A percentile compares a stretch with the other conserved stretches of the same genome.
These are phyloP conservation scores for Periophthalmus modestus DNA, from an alignment of 2,113 vertebrate species.

Conservation along the genomic window DNA sequence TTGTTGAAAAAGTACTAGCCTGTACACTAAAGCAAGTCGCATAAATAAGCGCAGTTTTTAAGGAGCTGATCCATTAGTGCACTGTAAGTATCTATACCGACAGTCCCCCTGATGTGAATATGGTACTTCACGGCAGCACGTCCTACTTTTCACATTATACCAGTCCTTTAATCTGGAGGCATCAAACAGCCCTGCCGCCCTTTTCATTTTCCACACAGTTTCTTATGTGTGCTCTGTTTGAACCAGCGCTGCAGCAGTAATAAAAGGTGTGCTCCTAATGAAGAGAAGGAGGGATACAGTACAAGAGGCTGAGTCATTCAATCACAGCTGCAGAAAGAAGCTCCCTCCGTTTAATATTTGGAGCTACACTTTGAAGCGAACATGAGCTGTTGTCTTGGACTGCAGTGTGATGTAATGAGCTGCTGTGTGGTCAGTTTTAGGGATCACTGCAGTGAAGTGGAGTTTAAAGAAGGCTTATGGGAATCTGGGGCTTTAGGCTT, in stretches of 20 bases:
- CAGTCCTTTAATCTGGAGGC: constrained; percentile 68
- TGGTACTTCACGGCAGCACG: constrained; percentile 33
- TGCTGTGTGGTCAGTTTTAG: constrained; percentile 32
- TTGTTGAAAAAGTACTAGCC: neutral
- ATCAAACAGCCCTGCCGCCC: constrained; percentile 51
- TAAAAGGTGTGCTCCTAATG: constrained; percentile 59
- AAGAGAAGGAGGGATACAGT: constrained; percentile 31
- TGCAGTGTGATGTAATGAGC: constrained; percentile 15
- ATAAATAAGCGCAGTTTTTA: constrained; percentile 27
- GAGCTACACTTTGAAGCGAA: neutral
- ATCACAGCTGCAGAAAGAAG: constrained; percentile 17
- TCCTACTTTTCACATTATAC: constrained; percentile 5
- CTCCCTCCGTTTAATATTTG: neutral
- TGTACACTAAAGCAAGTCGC: neutral
- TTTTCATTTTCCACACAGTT: constrained; percentile 40
- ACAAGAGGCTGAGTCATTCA: constrained; percentile 45
- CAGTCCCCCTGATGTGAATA: constrained; percentile 22
- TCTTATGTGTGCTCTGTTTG: constrained; percentile 34
- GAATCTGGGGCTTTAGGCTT: constrained; percentile 44
- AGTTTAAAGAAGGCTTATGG: constrained; percentile 42
- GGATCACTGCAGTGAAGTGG: constrained; percentile 42
- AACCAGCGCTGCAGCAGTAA: constrained; percentile 37
- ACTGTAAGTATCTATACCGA: constrained; percentile 26
- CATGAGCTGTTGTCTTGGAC: constrained; percentile 2
- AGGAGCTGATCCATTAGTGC: constrained; percentile 49